A percentile compares a stretch with the other conserved stretches of the same genome.
Evolutionary conservation across 1,140 invertebrate species (phyloP).

Genomic region (Ctenoplectra terminalis): DNA sequence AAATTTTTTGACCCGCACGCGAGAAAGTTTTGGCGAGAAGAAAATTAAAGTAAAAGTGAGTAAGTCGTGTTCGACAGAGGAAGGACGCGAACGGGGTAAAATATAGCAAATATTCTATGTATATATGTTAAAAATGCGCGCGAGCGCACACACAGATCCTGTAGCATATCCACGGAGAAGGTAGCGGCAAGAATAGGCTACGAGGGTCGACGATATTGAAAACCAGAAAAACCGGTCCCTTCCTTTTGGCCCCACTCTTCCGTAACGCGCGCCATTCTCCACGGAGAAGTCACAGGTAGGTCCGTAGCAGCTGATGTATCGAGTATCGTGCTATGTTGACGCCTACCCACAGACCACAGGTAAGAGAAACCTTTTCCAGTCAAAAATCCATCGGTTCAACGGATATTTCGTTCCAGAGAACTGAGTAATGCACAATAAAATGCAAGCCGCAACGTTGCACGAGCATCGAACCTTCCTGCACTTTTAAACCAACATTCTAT

Average conservation of each 20-base stretch:
- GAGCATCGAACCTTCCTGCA: neutral
- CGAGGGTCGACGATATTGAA: slow-evolving; percentile 61
- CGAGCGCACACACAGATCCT: slow-evolving; percentile 22
- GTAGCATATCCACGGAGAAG: slow-evolving; percentile 22
- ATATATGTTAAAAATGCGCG: neutral
- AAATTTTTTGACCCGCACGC: too few species aligned
- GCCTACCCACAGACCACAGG: slow-evolving; percentile 60
- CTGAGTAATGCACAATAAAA: slow-evolving; percentile 17
- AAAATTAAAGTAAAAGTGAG: neutral
- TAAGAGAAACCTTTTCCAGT: slow-evolving; percentile 66
- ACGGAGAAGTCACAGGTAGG: slow-evolving; percentile 62
- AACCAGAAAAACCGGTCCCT: slow-evolving; percentile 80
- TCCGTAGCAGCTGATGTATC: slow-evolving; percentile 67
- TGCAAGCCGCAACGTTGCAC: neutral
- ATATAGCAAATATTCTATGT: neutral
- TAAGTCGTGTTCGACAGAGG: neutral
- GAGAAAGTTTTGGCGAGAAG: neutral
- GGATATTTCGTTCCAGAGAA: slow-evolving; percentile 13
- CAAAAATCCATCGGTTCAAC: slow-evolving; percentile 56
- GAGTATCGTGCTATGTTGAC: slow-evolving; percentile 68
- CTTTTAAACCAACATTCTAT: neutral
- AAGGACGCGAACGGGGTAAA: neutral
- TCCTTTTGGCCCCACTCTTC: slow-evolving; percentile 56
- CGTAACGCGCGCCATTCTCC: slow-evolving; percentile 39
- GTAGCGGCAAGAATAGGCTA: slow-evolving; percentile 65